These are phyloP conservation scores for Drosophila truncata DNA, from an alignment of 1,140 invertebrate genomes.

Conservation along the genomic window DNA sequence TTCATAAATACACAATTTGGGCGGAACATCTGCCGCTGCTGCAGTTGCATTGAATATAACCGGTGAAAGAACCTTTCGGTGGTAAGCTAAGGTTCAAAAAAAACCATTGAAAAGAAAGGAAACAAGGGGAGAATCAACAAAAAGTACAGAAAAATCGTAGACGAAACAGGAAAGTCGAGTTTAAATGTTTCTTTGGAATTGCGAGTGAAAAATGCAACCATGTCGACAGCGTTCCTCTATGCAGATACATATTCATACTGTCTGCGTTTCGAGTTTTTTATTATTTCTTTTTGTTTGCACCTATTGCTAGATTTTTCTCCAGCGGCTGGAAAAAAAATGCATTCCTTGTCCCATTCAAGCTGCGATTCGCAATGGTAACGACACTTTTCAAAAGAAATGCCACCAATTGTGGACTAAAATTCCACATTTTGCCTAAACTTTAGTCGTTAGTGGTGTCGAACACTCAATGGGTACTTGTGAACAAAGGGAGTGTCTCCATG, in stretches of 20 bases:
- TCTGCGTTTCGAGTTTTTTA: slow-evolving; percentile 30
- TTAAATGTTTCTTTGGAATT: slow-evolving; percentile 55
- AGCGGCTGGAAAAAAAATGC: slow-evolving; percentile 36
- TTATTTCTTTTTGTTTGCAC: slow-evolving; percentile 15
- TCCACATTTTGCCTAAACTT: slow-evolving; percentile 18
- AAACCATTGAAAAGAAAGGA: slow-evolving; percentile 17
- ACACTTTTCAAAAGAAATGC: slow-evolving; percentile 40
- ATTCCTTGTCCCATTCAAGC: slow-evolving; percentile 43
- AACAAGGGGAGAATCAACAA: slow-evolving; percentile 33
- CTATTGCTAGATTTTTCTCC: slow-evolving; percentile 20
- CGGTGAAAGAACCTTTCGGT: slow-evolving; percentile 36
- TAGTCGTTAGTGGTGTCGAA: slow-evolving; percentile 17
- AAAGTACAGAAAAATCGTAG: slow-evolving; percentile 30
- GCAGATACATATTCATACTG: slow-evolving; percentile 29
- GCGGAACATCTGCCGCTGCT: slow-evolving; percentile 24
- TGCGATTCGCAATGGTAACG: slow-evolving; percentile 31
- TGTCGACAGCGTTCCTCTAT: slow-evolving; percentile 29
- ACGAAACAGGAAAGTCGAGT: slow-evolving; percentile 49
- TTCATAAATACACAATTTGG: slow-evolving; percentile 42
- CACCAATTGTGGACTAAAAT: slow-evolving; percentile 34
- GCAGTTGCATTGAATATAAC: slow-evolving; percentile 38
- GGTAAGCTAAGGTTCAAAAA: slow-evolving; percentile 16
- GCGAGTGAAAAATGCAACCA: slow-evolving; percentile 46
- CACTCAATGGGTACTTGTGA: slow-evolving; percentile 9
- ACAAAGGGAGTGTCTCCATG: not conserved